Conservation (phyloP, 1,140 invertebrate genomes). For the Trichonephila clavata region DNA sequence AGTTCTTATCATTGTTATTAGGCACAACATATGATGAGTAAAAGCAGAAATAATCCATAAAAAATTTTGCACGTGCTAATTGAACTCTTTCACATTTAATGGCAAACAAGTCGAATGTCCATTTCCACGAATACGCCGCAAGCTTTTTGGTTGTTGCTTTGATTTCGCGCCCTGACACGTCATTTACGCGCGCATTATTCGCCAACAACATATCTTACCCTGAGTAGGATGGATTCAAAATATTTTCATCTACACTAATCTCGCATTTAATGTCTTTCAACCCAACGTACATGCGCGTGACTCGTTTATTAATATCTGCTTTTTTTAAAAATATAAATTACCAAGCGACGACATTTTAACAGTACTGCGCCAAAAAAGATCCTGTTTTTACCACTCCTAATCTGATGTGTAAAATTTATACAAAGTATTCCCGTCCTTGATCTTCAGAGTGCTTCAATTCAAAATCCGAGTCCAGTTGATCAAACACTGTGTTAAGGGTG, state of each 20-base stretch:
- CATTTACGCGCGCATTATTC: not conserved
- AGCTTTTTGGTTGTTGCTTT: too few relatives aligned
- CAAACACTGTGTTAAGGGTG: not conserved
- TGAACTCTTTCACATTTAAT: too few relatives aligned
- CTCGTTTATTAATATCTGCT: not conserved
- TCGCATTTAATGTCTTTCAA: not conserved
- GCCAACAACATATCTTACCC: not conserved
- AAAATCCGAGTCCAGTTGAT: slow-evolving; percentile 25
- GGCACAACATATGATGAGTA: too few relatives aligned
- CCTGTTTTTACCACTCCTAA: not conserved
- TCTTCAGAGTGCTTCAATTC: not conserved
- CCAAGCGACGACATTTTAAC: not conserved
- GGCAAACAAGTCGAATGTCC: too few relatives aligned
- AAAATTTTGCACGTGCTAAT: too few relatives aligned
- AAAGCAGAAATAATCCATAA: too few relatives aligned
- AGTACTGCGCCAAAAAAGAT: not conserved
- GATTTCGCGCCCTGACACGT: not conserved
- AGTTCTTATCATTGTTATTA: too few relatives aligned
- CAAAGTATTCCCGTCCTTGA: slow-evolving; percentile 3
- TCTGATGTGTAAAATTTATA: not conserved
- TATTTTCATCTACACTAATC: not conserved
- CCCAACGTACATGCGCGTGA: not conserved
- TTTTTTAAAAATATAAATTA: not conserved
- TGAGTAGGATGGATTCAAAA: not conserved
- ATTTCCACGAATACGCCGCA: too few relatives aligned